Evolutionary conservation across 2,113 vertebrate species (phyloP), one percentile per base, ranked within the genome.

Genomic region (Coptodon rendalli): DNA sequence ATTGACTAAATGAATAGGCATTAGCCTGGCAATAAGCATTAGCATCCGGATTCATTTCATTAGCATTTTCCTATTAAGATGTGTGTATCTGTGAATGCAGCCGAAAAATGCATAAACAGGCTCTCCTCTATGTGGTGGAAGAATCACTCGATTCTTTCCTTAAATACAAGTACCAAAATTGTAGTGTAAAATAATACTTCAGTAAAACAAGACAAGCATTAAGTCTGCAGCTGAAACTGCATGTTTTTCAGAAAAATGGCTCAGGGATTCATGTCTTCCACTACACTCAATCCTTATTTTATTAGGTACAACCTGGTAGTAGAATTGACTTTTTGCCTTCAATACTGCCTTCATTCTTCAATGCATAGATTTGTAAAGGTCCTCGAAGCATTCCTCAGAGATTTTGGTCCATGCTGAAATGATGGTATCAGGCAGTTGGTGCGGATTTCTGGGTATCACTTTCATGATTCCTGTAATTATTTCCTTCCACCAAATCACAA

Each of bases 1-100:
- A 93, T 92, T 92, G 88, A 53, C 38, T 73, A 88, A 92, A 93
- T 93, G 88, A 94, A 90, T 27, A 90, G 82, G 80, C 87, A 89
- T 91, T 84, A 91, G 84, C 80, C 48, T 78, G 71, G 84, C 83
- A 85, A 82, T 91, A 85, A 88, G 86, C 90, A 91, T 85, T 81
- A 87, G 66, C 50, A 3, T 45, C 68, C n/a, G n/a, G 53, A 84
- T 93, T 94, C 82, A 82, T 90, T 92, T 91, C 81, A 90, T 92
- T 86, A 87, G 86, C 7, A 24, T 83, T 80, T 88, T 57, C 31
- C 83, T 82, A 40, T 89, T 90, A 66, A 83, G 85, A 80, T 59
- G 38, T 50, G 36, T 81, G 38, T 50, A 45, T 84, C 54, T 81
- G 79, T 5, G 9, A 52, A 52, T 6, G 73, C 45, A 78, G 45